A percentile compares a stretch with the other conserved stretches of the same genome.
Evolutionary conservation across 1,140 invertebrate genomes (phyloP).

Genomic region (Cryptotermes secundus): DNA sequence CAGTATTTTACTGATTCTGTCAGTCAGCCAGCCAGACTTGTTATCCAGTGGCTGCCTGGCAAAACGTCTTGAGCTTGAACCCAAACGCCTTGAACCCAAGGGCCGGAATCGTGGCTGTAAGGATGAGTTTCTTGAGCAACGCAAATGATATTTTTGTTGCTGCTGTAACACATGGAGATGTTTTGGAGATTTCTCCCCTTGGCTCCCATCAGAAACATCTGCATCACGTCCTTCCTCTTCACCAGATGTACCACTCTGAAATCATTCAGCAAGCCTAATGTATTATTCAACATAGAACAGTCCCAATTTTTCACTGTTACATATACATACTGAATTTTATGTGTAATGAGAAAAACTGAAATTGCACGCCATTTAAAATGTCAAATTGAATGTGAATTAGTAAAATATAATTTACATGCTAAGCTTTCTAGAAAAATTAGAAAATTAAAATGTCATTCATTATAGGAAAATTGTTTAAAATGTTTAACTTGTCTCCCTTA

Average conservation of each 20-base stretch:
- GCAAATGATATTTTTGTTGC: background rate
- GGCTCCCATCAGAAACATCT: constrained; percentile 26
- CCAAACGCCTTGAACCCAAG: background rate
- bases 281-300: no score
- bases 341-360: no score
- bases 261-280: background rate
- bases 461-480: no score
- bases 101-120: background rate
- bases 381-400: no score
- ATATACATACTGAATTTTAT: no score
- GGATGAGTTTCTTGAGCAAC: background rate
- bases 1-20: background rate
- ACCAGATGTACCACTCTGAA: constrained; percentile 18
- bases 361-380: no score
- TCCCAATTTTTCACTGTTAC: no score
- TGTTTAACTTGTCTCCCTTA: no score
- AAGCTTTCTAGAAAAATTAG: no score
- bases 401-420: no score
- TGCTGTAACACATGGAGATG: background rate
- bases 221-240: constrained; percentile 23
- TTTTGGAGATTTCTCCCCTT: background rate
- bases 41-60: background rate
- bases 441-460: no score
- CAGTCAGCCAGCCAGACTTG: background rate
- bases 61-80: background rate